Conservation (phyloP, 2,113 vertebrate species). For the Procavia capensis region DNA sequence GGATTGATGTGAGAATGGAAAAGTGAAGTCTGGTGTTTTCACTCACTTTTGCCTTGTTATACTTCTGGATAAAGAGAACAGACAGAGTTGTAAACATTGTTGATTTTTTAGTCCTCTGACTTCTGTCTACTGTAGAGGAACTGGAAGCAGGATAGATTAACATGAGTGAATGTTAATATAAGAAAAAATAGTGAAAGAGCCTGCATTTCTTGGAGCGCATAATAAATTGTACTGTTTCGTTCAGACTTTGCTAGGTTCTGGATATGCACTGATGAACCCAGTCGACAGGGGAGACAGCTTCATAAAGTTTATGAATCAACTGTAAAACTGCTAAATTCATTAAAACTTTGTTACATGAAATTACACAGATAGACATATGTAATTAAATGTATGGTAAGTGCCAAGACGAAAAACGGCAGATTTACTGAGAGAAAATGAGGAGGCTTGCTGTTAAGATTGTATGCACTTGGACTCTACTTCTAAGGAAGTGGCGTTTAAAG, state of each 20-base stretch:
- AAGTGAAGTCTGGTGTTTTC: neutral
- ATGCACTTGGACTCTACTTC: neutral
- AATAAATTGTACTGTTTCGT: constrained; percentile 1
- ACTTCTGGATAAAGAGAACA: neutral
- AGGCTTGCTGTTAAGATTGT: neutral
- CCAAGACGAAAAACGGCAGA: neutral
- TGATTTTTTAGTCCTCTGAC: neutral
- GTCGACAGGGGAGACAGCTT: neutral
- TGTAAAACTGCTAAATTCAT: too few species aligned
- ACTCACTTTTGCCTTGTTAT: neutral
- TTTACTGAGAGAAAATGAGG: neutral
- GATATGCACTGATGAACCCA: neutral
- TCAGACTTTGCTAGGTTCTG: neutral
- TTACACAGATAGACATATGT: neutral
- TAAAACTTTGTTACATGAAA: neutral
- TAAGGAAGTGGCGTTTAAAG: neutral
- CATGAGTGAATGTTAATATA: neutral
- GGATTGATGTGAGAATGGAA: neutral
- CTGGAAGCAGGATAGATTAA: neutral
- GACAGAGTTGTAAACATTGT: neutral
- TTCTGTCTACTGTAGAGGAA: neutral
- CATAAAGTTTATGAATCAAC: neutral
- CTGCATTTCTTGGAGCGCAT: neutral
- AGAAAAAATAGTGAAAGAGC: neutral
- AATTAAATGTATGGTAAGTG: neutral